These are phyloP conservation scores for Drosophila pandora DNA, from an alignment of 1,140 invertebrate genomes.

Conservation along the genomic window DNA sequence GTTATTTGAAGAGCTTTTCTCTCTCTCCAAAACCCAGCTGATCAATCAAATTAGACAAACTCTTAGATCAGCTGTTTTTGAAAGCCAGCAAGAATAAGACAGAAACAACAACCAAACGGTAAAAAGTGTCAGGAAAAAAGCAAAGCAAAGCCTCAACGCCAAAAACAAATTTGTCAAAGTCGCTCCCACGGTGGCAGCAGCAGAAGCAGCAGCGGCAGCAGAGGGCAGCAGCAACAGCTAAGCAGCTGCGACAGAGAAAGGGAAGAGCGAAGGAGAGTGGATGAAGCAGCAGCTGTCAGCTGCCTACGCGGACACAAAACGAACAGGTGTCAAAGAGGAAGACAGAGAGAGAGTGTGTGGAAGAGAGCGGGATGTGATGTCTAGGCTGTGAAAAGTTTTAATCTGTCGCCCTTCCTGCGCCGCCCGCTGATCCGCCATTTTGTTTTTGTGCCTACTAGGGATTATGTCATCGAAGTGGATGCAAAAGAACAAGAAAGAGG, in stretches of 20 bases:
- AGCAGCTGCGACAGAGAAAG: background rate
- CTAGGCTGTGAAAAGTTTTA: conserved; percentile 4
- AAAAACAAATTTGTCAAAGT: conserved; percentile 61
- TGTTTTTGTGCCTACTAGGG: conserved; percentile 27
- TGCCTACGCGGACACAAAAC: conserved; percentile 38
- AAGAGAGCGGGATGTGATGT: background rate
- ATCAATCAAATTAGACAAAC: background rate
- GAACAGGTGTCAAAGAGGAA: conserved; percentile 56
- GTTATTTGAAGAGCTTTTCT: too few relatives aligned
- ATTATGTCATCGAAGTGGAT: conserved; percentile 61
- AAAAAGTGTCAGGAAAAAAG: background rate
- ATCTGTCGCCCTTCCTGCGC: background rate
- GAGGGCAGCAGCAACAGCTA: background rate
- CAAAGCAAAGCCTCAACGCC: conserved; percentile 37
- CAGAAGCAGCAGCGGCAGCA: background rate
- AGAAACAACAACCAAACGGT: conserved; percentile 1
- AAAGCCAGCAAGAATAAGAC: conserved; percentile 1
- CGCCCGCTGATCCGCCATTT: background rate
- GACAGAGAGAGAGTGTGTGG: conserved; percentile 1
- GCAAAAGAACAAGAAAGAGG: conserved; percentile 19
- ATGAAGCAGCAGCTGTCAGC: conserved; percentile 35
- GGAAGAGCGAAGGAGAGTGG: background rate
- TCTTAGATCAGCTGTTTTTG: background rate
- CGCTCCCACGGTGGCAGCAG: conserved; percentile 23
- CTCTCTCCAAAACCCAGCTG: too few relatives aligned